phyloP scores from a whole-genome alignment of 2,797 vertebrate genomes.

The Malurus splendens region DNA sequence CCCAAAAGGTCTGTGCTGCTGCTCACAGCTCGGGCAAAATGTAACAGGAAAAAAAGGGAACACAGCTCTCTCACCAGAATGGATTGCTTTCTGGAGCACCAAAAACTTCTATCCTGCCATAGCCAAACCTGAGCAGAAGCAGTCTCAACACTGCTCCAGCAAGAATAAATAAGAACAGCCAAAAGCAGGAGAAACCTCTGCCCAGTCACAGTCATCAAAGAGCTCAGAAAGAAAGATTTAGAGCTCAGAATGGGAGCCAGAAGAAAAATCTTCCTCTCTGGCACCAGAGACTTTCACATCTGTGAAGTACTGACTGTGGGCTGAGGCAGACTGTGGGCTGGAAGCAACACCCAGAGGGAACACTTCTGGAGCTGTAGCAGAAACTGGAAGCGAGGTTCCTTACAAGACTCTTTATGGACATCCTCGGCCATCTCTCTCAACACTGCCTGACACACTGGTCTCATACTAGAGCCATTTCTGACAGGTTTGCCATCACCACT shows the following conservation, averaged over 20 bases:
- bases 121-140: background rate
- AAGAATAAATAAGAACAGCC: background rate
- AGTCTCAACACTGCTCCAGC: background rate
- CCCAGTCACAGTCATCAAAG: background rate
- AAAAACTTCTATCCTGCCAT: background rate
- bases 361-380: background rate
- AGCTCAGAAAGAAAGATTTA: background rate
- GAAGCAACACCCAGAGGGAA: background rate
- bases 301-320: background rate
- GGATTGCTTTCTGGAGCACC: background rate
- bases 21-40: background rate
- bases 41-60: background rate
- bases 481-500: background rate
- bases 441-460: background rate
- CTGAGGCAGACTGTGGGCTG: background rate
- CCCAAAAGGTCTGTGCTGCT: background rate
- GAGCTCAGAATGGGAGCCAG: background rate
- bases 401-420: background rate
- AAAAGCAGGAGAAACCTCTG: background rate
- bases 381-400: background rate
- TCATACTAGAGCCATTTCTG: background rate
- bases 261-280: background rate
- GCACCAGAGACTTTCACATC: slow-evolving; percentile 15
- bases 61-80: background rate
- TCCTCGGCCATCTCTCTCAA: background rate